A percentile compares a stretch with the other conserved stretches of the same genome.
Conservation (phyloP, 1,140 invertebrate genomes). For the Ceratina calcarata region DNA sequence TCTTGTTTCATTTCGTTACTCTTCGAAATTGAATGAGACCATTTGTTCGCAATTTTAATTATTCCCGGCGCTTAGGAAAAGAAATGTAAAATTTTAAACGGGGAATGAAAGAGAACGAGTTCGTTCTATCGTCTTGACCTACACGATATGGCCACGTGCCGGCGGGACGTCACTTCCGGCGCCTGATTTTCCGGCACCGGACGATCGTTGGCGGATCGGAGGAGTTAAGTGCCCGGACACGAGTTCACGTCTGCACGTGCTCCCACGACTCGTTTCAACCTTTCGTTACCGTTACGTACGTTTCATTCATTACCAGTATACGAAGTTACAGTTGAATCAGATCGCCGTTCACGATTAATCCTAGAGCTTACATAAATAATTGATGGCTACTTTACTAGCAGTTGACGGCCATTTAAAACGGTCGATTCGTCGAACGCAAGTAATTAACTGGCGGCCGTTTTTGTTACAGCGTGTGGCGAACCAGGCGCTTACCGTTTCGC, state of each 20-base stretch:
- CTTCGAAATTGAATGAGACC: neutral
- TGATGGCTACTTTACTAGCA: neutral
- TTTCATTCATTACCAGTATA: no score
- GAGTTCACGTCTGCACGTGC: conserved; percentile 33
- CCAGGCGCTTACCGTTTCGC: conserved; percentile 79
- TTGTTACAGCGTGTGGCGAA: conserved; percentile 79
- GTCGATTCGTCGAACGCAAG: neutral
- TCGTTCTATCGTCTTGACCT: conserved; percentile 35
- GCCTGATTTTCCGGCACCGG: conserved; percentile 67
- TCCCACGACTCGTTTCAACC: neutral
- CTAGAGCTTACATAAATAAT: neutral
- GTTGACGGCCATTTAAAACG: neutral
- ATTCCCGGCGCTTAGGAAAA: conserved; percentile 27
- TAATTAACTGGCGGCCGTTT: conserved; percentile 44
- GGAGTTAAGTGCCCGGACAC: conserved; percentile 66
- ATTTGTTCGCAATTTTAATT: no score
- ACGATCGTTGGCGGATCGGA: conserved; percentile 66
- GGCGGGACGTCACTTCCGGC: conserved; percentile 65
- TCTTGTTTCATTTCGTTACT: no score
- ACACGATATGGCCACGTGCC: conserved; percentile 53
- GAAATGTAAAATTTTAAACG: neutral
- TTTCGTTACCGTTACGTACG: no score
- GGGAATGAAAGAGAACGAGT: neutral
- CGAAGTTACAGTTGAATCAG: no score
- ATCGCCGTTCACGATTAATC: no score